Evolutionary conservation across 2,113 vertebrate species (phyloP).

Genomic region (Rhinopomastus cyanomelas): DNA sequence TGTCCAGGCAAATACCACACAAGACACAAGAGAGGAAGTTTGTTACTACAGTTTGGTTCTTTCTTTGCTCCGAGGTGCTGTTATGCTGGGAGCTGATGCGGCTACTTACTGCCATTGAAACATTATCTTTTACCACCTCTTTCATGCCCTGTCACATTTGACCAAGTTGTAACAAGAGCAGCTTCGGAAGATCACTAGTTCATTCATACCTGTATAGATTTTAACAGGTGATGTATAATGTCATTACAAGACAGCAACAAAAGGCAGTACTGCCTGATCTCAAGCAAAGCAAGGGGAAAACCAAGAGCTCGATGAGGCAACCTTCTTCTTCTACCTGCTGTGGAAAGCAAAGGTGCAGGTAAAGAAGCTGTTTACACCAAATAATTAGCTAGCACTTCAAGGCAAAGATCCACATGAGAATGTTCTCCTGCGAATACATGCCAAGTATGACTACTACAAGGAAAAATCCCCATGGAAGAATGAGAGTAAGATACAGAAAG

Average conservation of each 20-base stretch:
- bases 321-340: background rate
- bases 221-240: background rate
- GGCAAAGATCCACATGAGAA: background rate
- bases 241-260: background rate
- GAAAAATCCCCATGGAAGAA: background rate
- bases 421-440: background rate
- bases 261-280: background rate
- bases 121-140: background rate
- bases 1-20: slow-evolving; percentile 4
- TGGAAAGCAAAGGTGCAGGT: background rate
- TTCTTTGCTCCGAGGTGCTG: background rate
- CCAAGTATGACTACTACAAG: background rate
- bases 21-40: background rate
- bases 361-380: background rate
- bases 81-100: background rate
- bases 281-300: background rate
- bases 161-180: background rate
- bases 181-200: background rate
- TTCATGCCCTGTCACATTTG: background rate
- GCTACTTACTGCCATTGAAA: background rate
- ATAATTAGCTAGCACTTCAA: background rate
- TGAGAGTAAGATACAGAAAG: background rate
- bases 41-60: background rate
- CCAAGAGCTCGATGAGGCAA: background rate
- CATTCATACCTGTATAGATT: background rate